Evolutionary conservation across 2,888 invertebrate species (phyloP).

Genomic region (Polyommatus iphigenia): DNA sequence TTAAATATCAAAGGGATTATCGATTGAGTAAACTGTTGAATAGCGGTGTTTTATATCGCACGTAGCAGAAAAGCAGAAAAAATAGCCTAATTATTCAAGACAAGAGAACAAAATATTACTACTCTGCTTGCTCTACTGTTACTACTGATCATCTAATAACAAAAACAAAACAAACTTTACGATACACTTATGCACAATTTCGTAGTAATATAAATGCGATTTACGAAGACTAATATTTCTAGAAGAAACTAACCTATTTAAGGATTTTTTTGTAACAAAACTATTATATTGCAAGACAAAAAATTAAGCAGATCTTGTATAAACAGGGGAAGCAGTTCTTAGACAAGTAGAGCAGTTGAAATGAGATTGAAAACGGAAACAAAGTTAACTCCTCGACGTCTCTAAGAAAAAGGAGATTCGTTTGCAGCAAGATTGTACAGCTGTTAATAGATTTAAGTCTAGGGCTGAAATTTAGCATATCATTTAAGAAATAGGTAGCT

Average conservation of each 20-base stretch:
- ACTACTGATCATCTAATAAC: too few relatives aligned
- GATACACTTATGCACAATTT: neutral
- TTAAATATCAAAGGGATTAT: conserved; percentile 13
- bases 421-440: conserved; percentile 56
- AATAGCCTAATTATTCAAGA: too few relatives aligned
- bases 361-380: conserved; percentile 57
- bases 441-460: conserved; percentile 46
- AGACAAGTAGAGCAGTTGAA: conserved; percentile 41
- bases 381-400: conserved; percentile 50
- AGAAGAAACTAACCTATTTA: neutral
- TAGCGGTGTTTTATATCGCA: neutral
- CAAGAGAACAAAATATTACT: neutral
- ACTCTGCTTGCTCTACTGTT: too few relatives aligned
- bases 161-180: neutral
- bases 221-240: neutral
- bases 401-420: conserved; percentile 53
- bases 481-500: neutral
- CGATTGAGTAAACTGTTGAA: neutral
- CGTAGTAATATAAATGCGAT: too few relatives aligned
- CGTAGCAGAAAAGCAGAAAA: too few relatives aligned
- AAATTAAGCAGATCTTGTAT: conserved; percentile 17
- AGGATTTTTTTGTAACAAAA: neutral
- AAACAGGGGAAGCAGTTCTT: conserved; percentile 27
- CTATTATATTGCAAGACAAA: conserved; percentile 10
- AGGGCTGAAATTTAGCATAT: conserved; percentile 17